Base-by-base conservation (phyloP, 2,797 vertebrate genomes). In the Melanotaenia maccullochi region DNA sequence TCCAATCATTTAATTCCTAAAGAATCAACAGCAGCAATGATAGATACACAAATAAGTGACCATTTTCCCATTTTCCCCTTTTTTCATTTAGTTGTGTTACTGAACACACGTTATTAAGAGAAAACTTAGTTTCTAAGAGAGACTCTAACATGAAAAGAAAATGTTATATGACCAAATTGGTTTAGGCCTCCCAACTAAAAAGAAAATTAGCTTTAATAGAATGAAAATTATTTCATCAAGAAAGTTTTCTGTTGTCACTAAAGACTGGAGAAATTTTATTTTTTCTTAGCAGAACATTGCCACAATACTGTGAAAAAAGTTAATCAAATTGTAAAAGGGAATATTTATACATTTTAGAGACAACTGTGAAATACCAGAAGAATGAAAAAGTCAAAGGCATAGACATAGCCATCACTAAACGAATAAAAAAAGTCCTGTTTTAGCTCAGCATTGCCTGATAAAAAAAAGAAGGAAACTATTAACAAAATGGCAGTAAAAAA, bases 401-500 rank as follows among this genome's bases (percentile, higher is more conserved):
- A 73, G 60, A 54, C 0, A 6, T 52, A 16, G 55, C 8, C 9
- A 18, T 52, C 11, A 65, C 59, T 36, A 30, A 12, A 24, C 32
- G 0, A 72, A 67, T 42, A 33, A 54, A 28, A 28, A 28, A 28
- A 28, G 28, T 28, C 28, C 28, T 28, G 28, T 28, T 28, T 28
- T 28, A 28, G 28, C 28, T 30, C 4, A 30, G 28, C 4, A 30
- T 30, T 30, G 28, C 28, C 68, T 71, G 22, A 49, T 9, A 8
- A n/a, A 49, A 22, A 3, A 9, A 20, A 28, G 67, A 25, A 52
- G 54, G 78, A 65, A 71, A 67, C 20, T 5, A 24, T 74, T 76
- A 78, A 56, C 51, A 78, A 28, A 28, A 68, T 82, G 75, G 79
- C 73, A 73, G 51, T 84, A 80, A 35, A 28, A 28, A 28, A 28